These are phyloP conservation scores for Ailurus styani DNA, from an alignment of 2,113 vertebrate genomes.

Conservation along the genomic window DNA sequence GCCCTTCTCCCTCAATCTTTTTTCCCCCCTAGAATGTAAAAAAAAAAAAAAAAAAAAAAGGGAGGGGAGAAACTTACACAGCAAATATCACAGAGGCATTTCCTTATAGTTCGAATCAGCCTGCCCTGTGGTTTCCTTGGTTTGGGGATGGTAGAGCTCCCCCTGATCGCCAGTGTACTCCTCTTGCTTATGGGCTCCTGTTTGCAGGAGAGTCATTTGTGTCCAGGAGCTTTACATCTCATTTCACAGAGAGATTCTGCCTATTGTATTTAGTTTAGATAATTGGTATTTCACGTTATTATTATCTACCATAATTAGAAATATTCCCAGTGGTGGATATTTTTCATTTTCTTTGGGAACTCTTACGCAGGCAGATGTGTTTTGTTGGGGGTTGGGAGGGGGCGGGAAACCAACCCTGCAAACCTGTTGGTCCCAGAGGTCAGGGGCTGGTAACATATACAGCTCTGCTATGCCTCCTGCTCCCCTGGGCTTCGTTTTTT, in stretches of 20 bases:
- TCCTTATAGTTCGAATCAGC: neutral
- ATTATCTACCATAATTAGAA: neutral
- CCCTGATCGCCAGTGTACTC: fast-evolving
- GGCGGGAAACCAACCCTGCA: neutral
- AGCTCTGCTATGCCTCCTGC: neutral
- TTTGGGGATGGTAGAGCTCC: neutral
- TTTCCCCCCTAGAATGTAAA: neutral
- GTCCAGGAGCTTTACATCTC: neutral
- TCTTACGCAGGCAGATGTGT: neutral
- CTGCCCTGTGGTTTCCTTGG: neutral
- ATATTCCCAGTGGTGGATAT: neutral
- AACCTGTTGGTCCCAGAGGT: neutral
- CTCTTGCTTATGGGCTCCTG: neutral
- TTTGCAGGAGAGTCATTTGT: neutral
- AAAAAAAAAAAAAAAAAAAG: neutral
- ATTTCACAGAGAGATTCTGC: neutral
- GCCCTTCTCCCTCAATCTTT: neutral
- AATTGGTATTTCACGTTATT: neutral
- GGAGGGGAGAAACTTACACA: neutral
- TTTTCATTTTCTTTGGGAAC: neutral
- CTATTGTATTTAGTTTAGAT: neutral
- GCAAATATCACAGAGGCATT: neutral
- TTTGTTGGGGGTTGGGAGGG: neutral
- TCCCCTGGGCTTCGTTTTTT: neutral
- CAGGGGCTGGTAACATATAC: neutral